Base-by-base conservation (phyloP, 1,140 invertebrate genomes). In the Sinella curviseta region DNA sequence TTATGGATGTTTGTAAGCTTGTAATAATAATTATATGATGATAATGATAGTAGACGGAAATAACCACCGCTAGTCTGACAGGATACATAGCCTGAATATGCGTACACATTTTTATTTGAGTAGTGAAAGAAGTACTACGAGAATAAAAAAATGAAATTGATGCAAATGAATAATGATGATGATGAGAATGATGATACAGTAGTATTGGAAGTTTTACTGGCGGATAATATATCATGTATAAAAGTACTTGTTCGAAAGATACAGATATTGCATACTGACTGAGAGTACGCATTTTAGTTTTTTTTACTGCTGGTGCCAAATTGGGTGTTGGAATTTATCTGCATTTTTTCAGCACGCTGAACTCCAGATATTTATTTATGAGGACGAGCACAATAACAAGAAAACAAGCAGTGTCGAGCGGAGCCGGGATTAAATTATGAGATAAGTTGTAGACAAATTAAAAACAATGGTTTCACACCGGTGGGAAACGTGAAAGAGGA, bases 381-480 rank as follows among this genome's bases (percentile, higher is more conserved):
- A 26, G 24, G 14, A 26, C 57, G 57, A 60, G 57, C 12, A 26
- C 24, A 26, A n/a, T 60, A 60, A 3, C 24, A n/a, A 60, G 24
- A 17, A 26, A 14, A 26, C 24, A 16, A 48, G 39, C 24, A 17
- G 24, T 12, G 4, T 60, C 12, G 12, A 70, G n/a, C 65, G 65
- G 65, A 70, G 65, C 65, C 65, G 1, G 65, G 65, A 70, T 70
- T 70, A 33, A 70, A 70, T 70, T 70, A 70, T 70, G 31, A 70
- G 65, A 70, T 70, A 70, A 70, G 65, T 70, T 70, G 65, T 70
- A 70, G 65, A 70, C 65, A 70, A 70, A 70, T 70, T 70, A 70
- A 33, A 70, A 70, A 70, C 65, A 70, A 70, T 70, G 65, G 30
- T 70, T 70, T 70, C 65, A 70, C 65, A 70, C 65, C 65, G 65